A percentile compares a stretch with the other conserved stretches of the same genome.
phyloP scores from a whole-genome alignment of 2,797 vertebrate species.

The Clarias platycephalus region DNA sequence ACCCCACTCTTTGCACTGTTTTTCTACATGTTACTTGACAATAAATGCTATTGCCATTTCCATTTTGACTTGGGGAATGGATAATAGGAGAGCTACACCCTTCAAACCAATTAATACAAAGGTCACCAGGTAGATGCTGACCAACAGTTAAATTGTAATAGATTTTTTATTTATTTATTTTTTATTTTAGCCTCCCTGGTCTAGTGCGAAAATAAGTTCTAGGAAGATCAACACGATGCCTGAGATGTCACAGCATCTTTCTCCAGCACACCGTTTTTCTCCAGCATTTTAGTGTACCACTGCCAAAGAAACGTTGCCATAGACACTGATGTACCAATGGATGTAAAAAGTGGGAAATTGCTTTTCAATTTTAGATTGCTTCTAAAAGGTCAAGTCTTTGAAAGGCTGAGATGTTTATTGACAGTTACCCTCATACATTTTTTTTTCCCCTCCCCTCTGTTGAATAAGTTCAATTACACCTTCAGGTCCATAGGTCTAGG shows the following conservation, averaged over 20 bases:
- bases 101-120: neutral
- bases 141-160: neutral
- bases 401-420: neutral
- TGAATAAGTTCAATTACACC: neutral
- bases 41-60: neutral
- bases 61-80: neutral
- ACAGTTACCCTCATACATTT: neutral
- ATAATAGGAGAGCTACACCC: neutral
- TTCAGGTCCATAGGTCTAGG: neutral
- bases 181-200: neutral
- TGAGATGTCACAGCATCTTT: neutral
- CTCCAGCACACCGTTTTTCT: slow-evolving; percentile 47
- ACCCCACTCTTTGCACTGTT: neutral
- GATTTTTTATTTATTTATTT: too few relatives aligned
- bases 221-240: neutral
- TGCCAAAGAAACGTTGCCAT: slow-evolving; percentile 67
- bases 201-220: neutral
- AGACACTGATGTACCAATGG: slow-evolving; percentile 48
- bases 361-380: slow-evolving; percentile 38
- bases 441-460: neutral
- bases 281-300: slow-evolving; percentile 61
- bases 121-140: neutral
- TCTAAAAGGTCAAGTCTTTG: slow-evolving; percentile 21
- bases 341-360: slow-evolving; percentile 39
- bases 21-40: neutral